phyloP scores from a whole-genome alignment of 1,140 invertebrate genomes.

The Triops longicaudatus region DNA sequence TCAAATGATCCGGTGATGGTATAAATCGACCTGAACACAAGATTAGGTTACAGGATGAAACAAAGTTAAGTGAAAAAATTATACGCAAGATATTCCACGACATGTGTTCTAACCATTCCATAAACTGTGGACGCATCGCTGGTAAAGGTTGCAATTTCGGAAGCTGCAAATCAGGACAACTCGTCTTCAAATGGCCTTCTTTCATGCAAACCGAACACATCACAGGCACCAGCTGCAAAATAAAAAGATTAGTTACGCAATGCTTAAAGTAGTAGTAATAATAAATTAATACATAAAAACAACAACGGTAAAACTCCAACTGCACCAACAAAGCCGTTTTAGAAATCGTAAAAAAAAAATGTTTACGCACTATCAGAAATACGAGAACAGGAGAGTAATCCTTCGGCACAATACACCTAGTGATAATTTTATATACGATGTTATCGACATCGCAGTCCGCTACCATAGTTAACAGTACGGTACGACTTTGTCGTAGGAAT shows the following conservation, averaged over 20 bases:
- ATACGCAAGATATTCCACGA: slow-evolving; percentile 30
- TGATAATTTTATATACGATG: too few species aligned
- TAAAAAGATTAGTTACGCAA: neutral
- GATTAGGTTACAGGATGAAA: neutral
- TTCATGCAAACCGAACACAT: slow-evolving; percentile 46
- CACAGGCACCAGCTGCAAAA: slow-evolving; percentile 39
- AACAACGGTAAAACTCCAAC: too few species aligned
- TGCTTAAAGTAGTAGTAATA: too few species aligned
- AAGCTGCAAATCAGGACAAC: slow-evolving; percentile 47
- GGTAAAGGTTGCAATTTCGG: slow-evolving; percentile 41
- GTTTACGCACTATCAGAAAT: too few species aligned
- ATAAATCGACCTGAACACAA: neutral
- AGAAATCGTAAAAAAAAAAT: too few species aligned
- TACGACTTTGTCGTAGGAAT: too few species aligned
- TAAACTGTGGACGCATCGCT: slow-evolving; percentile 33
- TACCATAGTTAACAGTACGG: too few species aligned
- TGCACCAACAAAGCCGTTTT: too few species aligned
- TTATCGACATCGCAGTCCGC: too few species aligned
- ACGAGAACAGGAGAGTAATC: too few species aligned
- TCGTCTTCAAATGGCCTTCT: slow-evolving; percentile 45
- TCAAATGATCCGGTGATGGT: neutral
- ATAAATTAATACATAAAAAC: too few species aligned
- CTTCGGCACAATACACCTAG: too few species aligned
- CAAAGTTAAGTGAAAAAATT: neutral
- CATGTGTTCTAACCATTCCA: slow-evolving; percentile 33